Evolutionary conservation across 2,888 invertebrate genomes (phyloP).

Genomic region (Melanophora roralis): DNA sequence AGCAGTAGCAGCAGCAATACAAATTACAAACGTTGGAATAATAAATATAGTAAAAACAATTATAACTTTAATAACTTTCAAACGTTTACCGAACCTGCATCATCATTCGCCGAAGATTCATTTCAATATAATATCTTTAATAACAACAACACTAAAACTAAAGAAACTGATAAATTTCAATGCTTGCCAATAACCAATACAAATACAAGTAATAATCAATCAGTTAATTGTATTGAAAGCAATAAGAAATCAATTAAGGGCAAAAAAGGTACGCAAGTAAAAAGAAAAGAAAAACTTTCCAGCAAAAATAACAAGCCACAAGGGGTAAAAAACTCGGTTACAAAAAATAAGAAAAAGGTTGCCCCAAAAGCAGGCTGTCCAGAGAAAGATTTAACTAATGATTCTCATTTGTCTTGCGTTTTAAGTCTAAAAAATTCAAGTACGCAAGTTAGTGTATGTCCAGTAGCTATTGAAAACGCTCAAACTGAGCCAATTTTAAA

Average conservation of each 20-base stretch:
- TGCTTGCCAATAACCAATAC: not conserved
- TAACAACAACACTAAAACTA: not conserved
- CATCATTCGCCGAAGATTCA: constrained; percentile 36
- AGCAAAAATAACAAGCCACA: not conserved
- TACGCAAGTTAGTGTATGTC: not conserved
- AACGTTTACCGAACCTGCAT: not conserved
- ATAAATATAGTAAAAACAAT: not conserved
- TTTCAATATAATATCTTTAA: constrained; percentile 30
- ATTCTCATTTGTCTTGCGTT: too few species aligned
- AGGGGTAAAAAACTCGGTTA: not conserved
- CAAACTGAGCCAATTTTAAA: not conserved
- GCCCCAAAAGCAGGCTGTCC: not conserved
- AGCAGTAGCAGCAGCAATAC: not conserved
- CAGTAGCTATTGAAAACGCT: not conserved
- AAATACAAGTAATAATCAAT: not conserved
- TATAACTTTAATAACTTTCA: constrained; percentile 17
- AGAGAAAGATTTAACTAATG: too few species aligned
- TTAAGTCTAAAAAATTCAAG: not conserved
- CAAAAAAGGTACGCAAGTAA: not conserved
- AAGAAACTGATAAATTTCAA: not conserved
- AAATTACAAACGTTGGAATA: constrained; percentile 21
- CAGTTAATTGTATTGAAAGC: not conserved
- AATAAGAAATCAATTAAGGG: not conserved
- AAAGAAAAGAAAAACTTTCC: not conserved
- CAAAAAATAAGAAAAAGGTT: not conserved